Evolutionary conservation across 2,888 invertebrate species (phyloP), one percentile per base, ranked within the genome.

Genomic region (Pinctada fucata): DNA sequence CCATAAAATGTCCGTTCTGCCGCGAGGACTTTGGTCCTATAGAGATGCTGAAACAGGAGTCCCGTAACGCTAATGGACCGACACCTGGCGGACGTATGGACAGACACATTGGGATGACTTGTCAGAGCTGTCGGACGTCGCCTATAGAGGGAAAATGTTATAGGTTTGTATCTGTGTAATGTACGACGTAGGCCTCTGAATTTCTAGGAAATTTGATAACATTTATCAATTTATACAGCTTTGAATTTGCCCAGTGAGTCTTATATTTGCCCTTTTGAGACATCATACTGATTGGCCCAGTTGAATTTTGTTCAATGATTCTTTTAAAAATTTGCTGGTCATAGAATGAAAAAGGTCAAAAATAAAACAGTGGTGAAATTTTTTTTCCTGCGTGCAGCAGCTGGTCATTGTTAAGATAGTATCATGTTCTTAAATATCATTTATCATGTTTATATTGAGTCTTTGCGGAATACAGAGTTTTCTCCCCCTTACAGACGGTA

Each of bases 11-110:
- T 83, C 93, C 93, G 6, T 88, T 92, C 76, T 93, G 93, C 85
- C 88, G 93, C n/a, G 91, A 91, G 78, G 91, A 92, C 83, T 93
- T 93, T 87, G 92, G 92, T 6, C 89, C 92, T 1, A 76, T 92
- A 72, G 88, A 90, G 49, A 84, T 90, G 45, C 86, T 93, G 31
- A 89, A 90, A 76, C 86, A 90, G 78, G 92, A 92, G 79, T 87
- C 87, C 69, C 85, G 88, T 70, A 91, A 92, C 84, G 89, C 91
- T 3, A 85, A 85, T 31, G 85, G 84, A 10, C 79, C 77, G 0
- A 77, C 84, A 3, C 84, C 80, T 47, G 88, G 87, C 0, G 88
- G 86, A 8, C 76, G 87, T 16, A 83, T 88, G 82, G 88, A 88
- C 68, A 80, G 90, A 76, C 92, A 90, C 78, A 80, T 89, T 47